Evolutionary conservation across 2,888 invertebrate genomes (phyloP), one percentile per base, ranked within the genome.

Genomic region (Morinoia aosen): DNA sequence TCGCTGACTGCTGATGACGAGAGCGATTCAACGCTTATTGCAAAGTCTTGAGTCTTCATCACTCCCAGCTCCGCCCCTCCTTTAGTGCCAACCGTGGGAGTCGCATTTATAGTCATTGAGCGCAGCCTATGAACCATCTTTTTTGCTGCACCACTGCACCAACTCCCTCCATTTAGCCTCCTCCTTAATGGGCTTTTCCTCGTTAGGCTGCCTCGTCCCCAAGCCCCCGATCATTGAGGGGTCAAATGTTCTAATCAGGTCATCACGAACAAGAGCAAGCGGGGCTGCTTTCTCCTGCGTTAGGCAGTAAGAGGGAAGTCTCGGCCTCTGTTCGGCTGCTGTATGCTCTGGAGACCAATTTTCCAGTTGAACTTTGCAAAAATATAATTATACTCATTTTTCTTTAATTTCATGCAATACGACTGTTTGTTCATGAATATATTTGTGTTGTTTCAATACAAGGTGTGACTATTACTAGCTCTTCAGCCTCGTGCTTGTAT

Each of bases 161-260:
- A 40, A 12, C 19, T 39, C 56, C 56, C 91, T 25, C 14, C 25
- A 40, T 57, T 93, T 93, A 57, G 58, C 57, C 93, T 39, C 58
- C 33, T 58, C 93, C n/a, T 93, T 57, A 33, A 93, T 58, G 58
- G 93, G 48, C 57, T 33, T 58, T 33, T 33, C 57, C 93, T 93
- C 93, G 93, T 93, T 93, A 93, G 57, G 48, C 93, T 33, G 33
- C 57, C 39, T 58, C 58, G 48, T 48, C 93, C 56, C 56, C 12
- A 14, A 39, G 12, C 58, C 7, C 57, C 58, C 25, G 93, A 93
- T 93, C 93, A 93, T 58, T 93, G 57, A n/a, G 93, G 93, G 58
- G 93, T 33, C 11, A 56, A 93, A 93, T 93, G 58, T 33, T n/a
- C 93, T 57, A 93, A 57, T 93, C 93, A n/a, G 58, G 33, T n/a